Evolutionary conservation across 2,113 vertebrate genomes (phyloP).

Genomic region (Pelecanoides urinatrix): DNA sequence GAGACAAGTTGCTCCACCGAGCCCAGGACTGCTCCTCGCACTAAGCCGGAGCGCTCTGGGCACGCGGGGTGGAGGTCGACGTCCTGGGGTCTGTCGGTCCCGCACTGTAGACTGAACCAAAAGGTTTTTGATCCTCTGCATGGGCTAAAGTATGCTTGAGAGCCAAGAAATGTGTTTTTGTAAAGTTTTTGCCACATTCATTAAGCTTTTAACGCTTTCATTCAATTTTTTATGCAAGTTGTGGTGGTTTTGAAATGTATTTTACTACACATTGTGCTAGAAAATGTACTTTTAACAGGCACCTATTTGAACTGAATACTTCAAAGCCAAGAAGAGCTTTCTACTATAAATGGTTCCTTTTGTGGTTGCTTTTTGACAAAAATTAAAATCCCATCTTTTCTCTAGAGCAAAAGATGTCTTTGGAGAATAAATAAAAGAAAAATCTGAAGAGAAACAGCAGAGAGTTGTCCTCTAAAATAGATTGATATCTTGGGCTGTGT

Average conservation of each 20-base stretch:
- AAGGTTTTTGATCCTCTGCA: background rate
- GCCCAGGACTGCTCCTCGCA: background rate
- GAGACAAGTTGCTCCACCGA: background rate
- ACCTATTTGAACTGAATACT: background rate
- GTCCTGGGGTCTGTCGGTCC: background rate
- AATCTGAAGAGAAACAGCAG: constrained; percentile 4
- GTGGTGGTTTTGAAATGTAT: background rate
- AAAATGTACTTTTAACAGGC: background rate
- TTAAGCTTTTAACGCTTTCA: background rate
- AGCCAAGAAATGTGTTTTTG: background rate
- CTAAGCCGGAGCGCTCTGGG: background rate
- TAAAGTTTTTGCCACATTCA: background rate
- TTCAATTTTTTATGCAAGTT: background rate
- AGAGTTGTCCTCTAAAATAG: constrained; percentile 26
- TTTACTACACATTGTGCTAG: background rate
- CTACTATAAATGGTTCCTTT: constrained; percentile 35
- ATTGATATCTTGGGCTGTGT: constrained; percentile 14
- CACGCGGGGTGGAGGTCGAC: background rate
- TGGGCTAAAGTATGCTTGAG: background rate
- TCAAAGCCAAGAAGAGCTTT: constrained; percentile 38
- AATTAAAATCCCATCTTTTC: constrained; percentile 48
- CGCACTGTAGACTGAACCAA: accelerated
- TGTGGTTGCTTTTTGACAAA: constrained; percentile 32
- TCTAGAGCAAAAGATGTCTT: constrained; percentile 15
- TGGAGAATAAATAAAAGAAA: constrained; percentile 41